Conservation (phyloP, 2,888 invertebrate genomes). For the Calliphora vomitoria region DNA sequence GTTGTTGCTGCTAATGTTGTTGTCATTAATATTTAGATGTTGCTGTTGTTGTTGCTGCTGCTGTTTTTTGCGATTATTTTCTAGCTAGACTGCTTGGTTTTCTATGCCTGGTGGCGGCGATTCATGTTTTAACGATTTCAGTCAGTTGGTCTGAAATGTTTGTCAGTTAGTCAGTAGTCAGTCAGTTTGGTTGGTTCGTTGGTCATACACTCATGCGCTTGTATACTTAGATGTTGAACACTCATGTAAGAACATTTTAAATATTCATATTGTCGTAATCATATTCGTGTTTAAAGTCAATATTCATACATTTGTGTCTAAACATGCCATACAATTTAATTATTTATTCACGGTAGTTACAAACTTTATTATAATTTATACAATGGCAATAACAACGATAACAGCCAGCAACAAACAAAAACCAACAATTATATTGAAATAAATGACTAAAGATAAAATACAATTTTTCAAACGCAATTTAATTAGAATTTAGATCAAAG, state of each 20-base stretch:
- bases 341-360: slow-evolving; percentile 57
- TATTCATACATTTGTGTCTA: slow-evolving; percentile 59
- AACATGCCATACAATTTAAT: slow-evolving; percentile 65
- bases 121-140: slow-evolving; percentile 61
- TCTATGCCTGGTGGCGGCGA: slow-evolving; percentile 58
- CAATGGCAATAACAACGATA: slow-evolving; percentile 19
- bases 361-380: slow-evolving; percentile 22
- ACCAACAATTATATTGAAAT: slow-evolving; percentile 39
- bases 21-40: slow-evolving; percentile 33
- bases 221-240: not conserved
- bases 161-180: not conserved
- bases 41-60: slow-evolving; percentile 28
- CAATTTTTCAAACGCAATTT: slow-evolving; percentile 59
- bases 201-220: not conserved
- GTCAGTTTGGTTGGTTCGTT: slow-evolving; percentile 9
- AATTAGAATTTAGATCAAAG: slow-evolving; percentile 61
- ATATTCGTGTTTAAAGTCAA: slow-evolving; percentile 47
- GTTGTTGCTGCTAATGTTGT: slow-evolving; percentile 35
- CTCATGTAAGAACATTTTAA: slow-evolving; percentile 31
- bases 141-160: not conserved
- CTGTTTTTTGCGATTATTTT: slow-evolving; percentile 46
- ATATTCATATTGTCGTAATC: slow-evolving; percentile 51
- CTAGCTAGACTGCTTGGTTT: slow-evolving; percentile 73
- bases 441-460: slow-evolving; percentile 6
- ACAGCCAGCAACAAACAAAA: slow-evolving; percentile 21